Conservation (phyloP, 2,888 invertebrate species). For the Carcina quercana region DNA sequence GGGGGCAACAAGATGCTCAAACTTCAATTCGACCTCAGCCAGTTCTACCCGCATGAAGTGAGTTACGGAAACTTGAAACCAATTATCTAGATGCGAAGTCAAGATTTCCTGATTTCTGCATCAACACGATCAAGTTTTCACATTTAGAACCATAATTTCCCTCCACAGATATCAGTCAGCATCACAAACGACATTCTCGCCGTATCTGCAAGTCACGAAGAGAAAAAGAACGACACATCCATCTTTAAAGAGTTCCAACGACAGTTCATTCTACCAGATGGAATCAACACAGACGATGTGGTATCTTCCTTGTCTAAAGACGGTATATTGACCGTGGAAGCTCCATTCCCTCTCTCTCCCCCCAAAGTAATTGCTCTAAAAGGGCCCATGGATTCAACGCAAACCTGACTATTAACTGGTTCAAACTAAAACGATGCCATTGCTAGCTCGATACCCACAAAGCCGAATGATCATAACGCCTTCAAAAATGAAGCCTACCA, state of each 20-base stretch:
- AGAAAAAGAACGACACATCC: slow-evolving; percentile 89
- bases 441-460: too few species aligned
- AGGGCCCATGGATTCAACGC: too few species aligned
- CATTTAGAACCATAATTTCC: too few species aligned
- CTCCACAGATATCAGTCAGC: slow-evolving; percentile 33
- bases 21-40: slow-evolving; percentile 94
- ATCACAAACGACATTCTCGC: slow-evolving; percentile 46
- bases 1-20: slow-evolving; percentile 90
- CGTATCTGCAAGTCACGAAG: slow-evolving; percentile 95
- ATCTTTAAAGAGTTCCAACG: slow-evolving; percentile 94
- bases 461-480: too few species aligned
- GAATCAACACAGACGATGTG: slow-evolving; percentile 90
- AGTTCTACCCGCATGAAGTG: slow-evolving; percentile 90
- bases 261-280: slow-evolving; percentile 92
- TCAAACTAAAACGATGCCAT: too few species aligned
- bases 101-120: not conserved
- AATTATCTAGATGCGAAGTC: slow-evolving; percentile 48
- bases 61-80: not conserved
- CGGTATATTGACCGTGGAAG: slow-evolving; percentile 94
- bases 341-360: slow-evolving; percentile 94
- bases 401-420: too few species aligned
- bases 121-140: too few species aligned
- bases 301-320: slow-evolving; percentile 93
- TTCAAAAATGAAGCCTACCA: too few species aligned
- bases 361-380: too few species aligned